Evolutionary conservation across 1,140 invertebrate species (phyloP), one percentile per base, ranked within the genome.

Genomic region (Rhagoletis zephyria): DNA sequence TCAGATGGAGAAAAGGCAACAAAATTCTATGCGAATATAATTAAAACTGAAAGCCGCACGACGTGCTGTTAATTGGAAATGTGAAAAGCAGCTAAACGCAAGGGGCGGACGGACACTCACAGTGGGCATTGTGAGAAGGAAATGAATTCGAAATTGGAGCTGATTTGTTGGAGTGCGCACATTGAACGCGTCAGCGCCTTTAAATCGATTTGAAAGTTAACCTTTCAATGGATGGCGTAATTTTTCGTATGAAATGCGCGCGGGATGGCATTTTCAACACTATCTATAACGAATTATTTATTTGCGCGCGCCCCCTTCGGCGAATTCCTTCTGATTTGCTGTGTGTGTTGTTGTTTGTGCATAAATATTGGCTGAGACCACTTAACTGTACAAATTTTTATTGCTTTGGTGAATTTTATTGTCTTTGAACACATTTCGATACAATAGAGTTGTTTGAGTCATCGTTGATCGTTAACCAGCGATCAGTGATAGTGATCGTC

Each of bases 391-490:
- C 74, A 81, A 81, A 81, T 81, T 81, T 81, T 56, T 81, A 81
- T 81, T 51, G 19, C n/a, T 51, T 81, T 56, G n/a, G 48, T 81
- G 48, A n/a, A 81, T 81, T 81, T 81, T 59, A 81, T 81, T 81
- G 74, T 77, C 14, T 77, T 51, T 14, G 45, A 51, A 40, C 70
- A 51, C 51, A 30, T 81, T 56, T 56, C 45, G 16, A 81, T 81
- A 81, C 74, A 81, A 81, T 81, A 81, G n/a, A 81, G 74, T 81
- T 81, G 74, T 81, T 81, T 81, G 74, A 81, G 74, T 81, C 74
- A 81, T 81, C 74, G 74, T 81, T 48, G 74, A 81, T 81, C 74
- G 74, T 81, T 81, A 81, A 81, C n/a, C 74, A 56, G 74, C 74
- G 74, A 51, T 59, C 74, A 81, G 12, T 81, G 74, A 81, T 19